Base-by-base conservation (phyloP, 2,888 invertebrate species). In the Ganaspis brasiliensis region DNA sequence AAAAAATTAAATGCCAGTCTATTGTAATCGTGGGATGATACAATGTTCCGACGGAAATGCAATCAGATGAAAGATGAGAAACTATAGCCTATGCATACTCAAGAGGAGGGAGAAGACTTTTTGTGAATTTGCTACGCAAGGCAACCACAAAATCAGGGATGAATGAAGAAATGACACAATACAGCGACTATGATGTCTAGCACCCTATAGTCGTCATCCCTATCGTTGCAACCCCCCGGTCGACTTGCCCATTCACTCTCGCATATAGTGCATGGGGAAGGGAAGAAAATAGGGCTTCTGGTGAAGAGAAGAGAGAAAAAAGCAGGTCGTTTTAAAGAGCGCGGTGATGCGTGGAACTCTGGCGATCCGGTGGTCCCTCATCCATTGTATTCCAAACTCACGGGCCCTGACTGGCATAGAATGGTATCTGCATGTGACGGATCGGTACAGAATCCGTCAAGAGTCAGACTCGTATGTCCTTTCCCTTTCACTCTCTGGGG, bases 101-200 rank as follows among this genome's bases (percentile, higher is more conserved):
- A 57, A 72, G 56, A 78, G 80, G 80, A 80, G 80, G 81, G 80
- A 79, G 79, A 78, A 79, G 78, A 78, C 76, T 82, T 84, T 85
- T 83, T 86, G 81, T 85, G 73, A 84, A 89, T 91, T 91, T 86
- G 91, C 87, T 87, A 90, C 90, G 91, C 91, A 91, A 90, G 89
- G 89, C 91, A 84, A 91, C 91, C 91, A 89, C 91, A 91, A 91
- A 91, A 91, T 91, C 91, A 88, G 88, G 85, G 86, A 88, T 90
- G 89, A 91, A 91, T 88, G 89, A 89, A 89, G 86, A 90, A 90
- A 86, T 90, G 90, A 90, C 90, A 90, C 90, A 90, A 90, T 89
- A 87, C 83, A 81, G 81, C 78, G 76, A 63, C 40, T 63, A 63
- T 37, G 63, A 14, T 67, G 45, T 67, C 80, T 70, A 79, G 80